Evolutionary conservation across 2,797 vertebrate species (phyloP).

Genomic region (Diplodus puntazzo): DNA sequence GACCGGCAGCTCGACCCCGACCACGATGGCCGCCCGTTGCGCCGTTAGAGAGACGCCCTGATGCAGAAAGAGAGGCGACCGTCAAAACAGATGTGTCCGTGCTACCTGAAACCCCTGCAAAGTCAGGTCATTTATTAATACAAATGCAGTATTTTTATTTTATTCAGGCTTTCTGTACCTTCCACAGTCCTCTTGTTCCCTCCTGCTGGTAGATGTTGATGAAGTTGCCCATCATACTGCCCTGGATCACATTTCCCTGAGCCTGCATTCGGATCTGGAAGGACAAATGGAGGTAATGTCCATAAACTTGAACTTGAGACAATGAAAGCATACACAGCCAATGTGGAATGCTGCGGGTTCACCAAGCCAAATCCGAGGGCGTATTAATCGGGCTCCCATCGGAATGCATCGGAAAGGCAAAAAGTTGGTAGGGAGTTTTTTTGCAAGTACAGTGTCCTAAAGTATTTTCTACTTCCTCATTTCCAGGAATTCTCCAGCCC

Average conservation of each 20-base stretch:
- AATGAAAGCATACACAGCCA: neutral
- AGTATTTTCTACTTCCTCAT: neutral
- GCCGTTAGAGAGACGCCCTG: slow-evolving; percentile 97
- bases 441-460: slow-evolving; percentile 7
- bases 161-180: slow-evolving; percentile 81
- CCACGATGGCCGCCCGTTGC: slow-evolving; percentile 96
- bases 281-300: slow-evolving; percentile 6
- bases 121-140: neutral
- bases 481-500: slow-evolving; percentile 32
- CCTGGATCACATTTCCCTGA: slow-evolving; percentile 94
- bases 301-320: slow-evolving; percentile 8
- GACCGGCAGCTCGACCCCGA: slow-evolving; percentile 95
- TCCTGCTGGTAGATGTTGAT: slow-evolving; percentile 97
- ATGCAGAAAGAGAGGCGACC: neutral
- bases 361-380: neutral
- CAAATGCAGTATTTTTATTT: neutral
- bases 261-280: slow-evolving; percentile 98
- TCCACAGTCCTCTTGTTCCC: slow-evolving; percentile 95
- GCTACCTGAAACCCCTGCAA: neutral
- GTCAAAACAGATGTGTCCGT: neutral
- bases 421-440: neutral
- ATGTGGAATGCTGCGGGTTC: slow-evolving; percentile 1
- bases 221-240: slow-evolving; percentile 98
- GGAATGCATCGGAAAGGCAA: slow-evolving; percentile 19
- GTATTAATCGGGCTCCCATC: neutral